A percentile compares a stretch with the other conserved stretches of the same genome.
These are phyloP conservation scores for Hypsopygia costalis DNA, from an alignment of 2,888 invertebrate genomes.

Conservation along the genomic window DNA sequence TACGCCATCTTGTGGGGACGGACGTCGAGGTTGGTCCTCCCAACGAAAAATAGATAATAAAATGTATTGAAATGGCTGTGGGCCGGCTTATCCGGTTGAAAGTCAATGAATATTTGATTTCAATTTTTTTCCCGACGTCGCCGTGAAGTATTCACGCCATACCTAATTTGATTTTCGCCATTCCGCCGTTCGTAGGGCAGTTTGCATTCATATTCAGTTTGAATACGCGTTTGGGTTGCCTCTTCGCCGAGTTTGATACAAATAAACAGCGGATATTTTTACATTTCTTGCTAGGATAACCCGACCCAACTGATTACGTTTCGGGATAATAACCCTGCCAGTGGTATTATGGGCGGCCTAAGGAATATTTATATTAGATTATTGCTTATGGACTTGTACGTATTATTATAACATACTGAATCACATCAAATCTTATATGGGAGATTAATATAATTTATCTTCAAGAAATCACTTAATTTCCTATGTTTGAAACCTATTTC, in stretches of 20 bases:
- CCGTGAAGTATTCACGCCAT: slow-evolving; percentile 80
- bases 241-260: slow-evolving; percentile 75
- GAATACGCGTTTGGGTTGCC: slow-evolving; percentile 77
- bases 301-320: slow-evolving; percentile 78
- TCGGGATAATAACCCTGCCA: slow-evolving; percentile 64
- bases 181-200: slow-evolving; percentile 74
- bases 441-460: slow-evolving; percentile 15
- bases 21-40: slow-evolving; percentile 40
- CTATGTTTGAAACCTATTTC: no score
- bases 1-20: slow-evolving; percentile 37
- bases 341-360: slow-evolving; percentile 50
- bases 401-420: slow-evolving; percentile 14
- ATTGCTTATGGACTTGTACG: slow-evolving; percentile 27
- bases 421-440: slow-evolving; percentile 20
- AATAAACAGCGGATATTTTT: slow-evolving; percentile 80
- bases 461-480: no score
- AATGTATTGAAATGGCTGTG: slow-evolving; percentile 79
- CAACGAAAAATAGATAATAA: slow-evolving; percentile 76
- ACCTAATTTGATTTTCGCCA: slow-evolving; percentile 81
- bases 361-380: slow-evolving; percentile 60
- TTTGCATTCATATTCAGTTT: slow-evolving; percentile 80
- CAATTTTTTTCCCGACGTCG: slow-evolving; percentile 78
- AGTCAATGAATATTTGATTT: slow-evolving; percentile 81
- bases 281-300: slow-evolving; percentile 71
- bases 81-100: slow-evolving; percentile 79